A percentile compares a stretch with the other conserved stretches of the same genome.
Conservation (phyloP, 2,797 vertebrate genomes). For the Tympanoctomys barrerae region DNA sequence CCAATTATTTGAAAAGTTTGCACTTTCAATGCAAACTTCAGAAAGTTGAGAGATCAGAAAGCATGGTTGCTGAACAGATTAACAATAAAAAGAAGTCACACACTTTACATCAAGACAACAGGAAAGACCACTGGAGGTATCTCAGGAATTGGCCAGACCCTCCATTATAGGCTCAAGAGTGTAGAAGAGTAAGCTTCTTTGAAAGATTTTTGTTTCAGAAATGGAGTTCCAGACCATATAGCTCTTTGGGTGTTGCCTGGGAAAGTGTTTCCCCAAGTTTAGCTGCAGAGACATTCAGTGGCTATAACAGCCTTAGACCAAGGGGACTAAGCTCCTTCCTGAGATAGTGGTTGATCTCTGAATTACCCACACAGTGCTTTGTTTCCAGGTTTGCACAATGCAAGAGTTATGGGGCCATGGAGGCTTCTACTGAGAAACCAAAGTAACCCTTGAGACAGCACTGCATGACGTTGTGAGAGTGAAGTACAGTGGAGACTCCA, state of each 20-base stretch:
- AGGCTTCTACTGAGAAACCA: background rate
- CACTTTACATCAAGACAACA: background rate
- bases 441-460: background rate
- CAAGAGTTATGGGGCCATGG: background rate
- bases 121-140: background rate
- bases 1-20: background rate
- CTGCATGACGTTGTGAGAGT: background rate
- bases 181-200: background rate
- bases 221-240: background rate
- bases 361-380: background rate
- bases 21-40: background rate
- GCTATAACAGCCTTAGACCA: background rate
- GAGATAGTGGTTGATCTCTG: background rate
- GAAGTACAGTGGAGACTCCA: background rate
- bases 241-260: background rate
- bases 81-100: background rate
- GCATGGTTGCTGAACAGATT: background rate
- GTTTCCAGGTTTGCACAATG: background rate
- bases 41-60: background rate
- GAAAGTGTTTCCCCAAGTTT: background rate
- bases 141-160: background rate
- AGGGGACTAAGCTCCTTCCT: background rate
- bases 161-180: background rate
- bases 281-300: background rate
- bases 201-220: background rate